Conservation (phyloP, 2,888 invertebrate genomes). For the Agrenia bidenticulata region DNA sequence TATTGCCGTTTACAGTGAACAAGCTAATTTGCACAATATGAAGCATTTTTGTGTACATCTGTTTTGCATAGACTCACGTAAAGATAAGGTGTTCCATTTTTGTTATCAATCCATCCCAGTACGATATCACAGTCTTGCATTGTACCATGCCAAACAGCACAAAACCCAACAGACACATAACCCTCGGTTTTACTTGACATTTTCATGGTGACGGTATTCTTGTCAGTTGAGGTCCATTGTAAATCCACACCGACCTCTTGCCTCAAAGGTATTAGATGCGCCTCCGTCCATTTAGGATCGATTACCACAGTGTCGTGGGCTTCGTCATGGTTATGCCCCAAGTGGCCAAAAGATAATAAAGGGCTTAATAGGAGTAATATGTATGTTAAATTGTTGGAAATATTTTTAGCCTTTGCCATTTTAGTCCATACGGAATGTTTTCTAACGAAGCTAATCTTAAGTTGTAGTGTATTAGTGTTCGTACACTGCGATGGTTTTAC, state of each 20-base stretch:
- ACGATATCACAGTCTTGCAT: slow-evolving; percentile 51
- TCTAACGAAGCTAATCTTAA: too few relatives aligned
- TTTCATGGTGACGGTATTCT: slow-evolving; percentile 40
- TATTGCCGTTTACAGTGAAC: too few relatives aligned
- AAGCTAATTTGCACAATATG: background rate
- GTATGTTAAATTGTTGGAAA: too few relatives aligned
- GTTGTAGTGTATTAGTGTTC: too few relatives aligned
- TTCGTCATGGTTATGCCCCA: slow-evolving; percentile 33
- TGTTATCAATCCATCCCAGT: slow-evolving; percentile 47
- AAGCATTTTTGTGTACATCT: background rate
- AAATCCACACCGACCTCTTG: slow-evolving; percentile 41
- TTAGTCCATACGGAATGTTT: too few relatives aligned
- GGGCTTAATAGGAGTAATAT: background rate
- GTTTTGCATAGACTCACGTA: slow-evolving; percentile 18
- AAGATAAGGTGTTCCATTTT: slow-evolving; percentile 26
- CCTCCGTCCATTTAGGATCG: slow-evolving; percentile 13
- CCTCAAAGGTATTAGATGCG: slow-evolving; percentile 26
- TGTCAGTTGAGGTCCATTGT: slow-evolving; percentile 36
- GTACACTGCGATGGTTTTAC: too few relatives aligned
- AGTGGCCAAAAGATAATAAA: slow-evolving; percentile 14
- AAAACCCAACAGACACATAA: slow-evolving; percentile 49
- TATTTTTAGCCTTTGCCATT: too few relatives aligned
- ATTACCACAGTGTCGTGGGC: background rate
- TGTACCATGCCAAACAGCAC: slow-evolving; percentile 41
- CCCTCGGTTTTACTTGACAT: slow-evolving; percentile 44